phyloP scores from a whole-genome alignment of 2,113 vertebrate species.

The Emydocephalus ijimae region DNA sequence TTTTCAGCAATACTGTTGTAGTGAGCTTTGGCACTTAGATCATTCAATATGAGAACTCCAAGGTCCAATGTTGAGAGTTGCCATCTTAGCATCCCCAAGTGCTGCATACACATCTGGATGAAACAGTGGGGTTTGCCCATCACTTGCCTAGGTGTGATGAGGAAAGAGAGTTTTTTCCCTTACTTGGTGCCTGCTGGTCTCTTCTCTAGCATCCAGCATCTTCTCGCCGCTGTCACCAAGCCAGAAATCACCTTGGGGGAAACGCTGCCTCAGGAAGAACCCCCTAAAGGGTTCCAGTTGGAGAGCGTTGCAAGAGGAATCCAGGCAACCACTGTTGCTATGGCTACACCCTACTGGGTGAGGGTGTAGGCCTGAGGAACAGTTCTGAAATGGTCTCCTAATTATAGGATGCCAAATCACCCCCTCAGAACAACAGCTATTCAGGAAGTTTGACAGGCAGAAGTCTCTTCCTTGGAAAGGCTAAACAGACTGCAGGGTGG shows the following conservation, averaged over 20 bases:
- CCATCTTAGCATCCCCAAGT: neutral
- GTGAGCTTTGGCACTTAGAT: too few species aligned
- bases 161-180: neutral
- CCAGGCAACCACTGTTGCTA: slow-evolving; percentile 68
- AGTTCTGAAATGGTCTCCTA: slow-evolving; percentile 56
- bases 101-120: neutral
- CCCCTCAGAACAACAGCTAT: slow-evolving; percentile 58
- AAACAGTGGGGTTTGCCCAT: neutral
- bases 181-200: neutral
- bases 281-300: slow-evolving; percentile 37
- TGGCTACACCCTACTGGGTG: slow-evolving; percentile 68
- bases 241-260: slow-evolving; percentile 38
- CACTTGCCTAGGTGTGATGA: neutral
- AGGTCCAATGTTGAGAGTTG: neutral
- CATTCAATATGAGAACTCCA: too few species aligned
- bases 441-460: neutral
- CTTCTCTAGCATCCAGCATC: neutral
- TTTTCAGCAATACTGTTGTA: too few species aligned
- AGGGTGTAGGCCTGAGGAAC: slow-evolving; percentile 59
- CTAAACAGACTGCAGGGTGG: neutral
- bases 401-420: slow-evolving; percentile 69
- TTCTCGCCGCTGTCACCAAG: neutral
- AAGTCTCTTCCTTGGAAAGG: neutral
- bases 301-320: slow-evolving; percentile 48
- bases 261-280: slow-evolving; percentile 31